These are phyloP conservation scores for Acanthosepion pharaonis DNA, from an alignment of 2,888 invertebrate species.

Conservation along the genomic window DNA sequence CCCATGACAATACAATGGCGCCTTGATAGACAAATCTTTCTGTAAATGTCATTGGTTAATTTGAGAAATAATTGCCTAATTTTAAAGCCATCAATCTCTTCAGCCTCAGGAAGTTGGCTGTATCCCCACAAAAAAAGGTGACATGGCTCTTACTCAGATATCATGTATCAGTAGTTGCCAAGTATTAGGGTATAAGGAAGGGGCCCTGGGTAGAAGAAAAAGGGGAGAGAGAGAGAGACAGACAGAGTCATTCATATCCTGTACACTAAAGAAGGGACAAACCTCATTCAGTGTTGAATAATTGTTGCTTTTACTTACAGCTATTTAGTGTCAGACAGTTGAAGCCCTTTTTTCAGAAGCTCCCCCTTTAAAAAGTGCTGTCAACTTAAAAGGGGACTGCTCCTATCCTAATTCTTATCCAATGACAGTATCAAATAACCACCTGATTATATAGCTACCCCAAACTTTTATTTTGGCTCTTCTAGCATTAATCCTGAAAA, in stretches of 20 bases:
- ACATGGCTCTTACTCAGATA: slow-evolving; percentile 6
- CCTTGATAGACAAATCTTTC: slow-evolving; percentile 33
- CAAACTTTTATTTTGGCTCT: background rate
- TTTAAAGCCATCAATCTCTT: slow-evolving; percentile 8
- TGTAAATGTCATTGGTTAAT: slow-evolving; percentile 11
- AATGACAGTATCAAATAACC: background rate
- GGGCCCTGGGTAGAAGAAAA: background rate
- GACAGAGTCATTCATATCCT: background rate
- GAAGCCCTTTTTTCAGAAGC: background rate
- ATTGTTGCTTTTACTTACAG: background rate
- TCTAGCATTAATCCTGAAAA: background rate
- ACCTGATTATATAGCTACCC: background rate
- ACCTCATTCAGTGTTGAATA: background rate
- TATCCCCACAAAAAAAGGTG: background rate
- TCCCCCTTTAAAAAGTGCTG: background rate
- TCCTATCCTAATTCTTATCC: background rate
- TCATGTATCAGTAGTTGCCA: background rate
- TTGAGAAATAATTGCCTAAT: slow-evolving; percentile 22
- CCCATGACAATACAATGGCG: background rate
- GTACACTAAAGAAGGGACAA: background rate
- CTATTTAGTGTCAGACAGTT: slow-evolving; percentile 33
- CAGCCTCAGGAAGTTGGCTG: background rate
- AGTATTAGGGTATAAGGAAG: background rate
- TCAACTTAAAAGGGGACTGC: background rate
- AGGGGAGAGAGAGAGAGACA: too few relatives aligned